Evolutionary conservation across 1,140 invertebrate species (phyloP), one percentile per base, ranked within the genome.

Genomic region (Doryteuthis pealeii): DNA sequence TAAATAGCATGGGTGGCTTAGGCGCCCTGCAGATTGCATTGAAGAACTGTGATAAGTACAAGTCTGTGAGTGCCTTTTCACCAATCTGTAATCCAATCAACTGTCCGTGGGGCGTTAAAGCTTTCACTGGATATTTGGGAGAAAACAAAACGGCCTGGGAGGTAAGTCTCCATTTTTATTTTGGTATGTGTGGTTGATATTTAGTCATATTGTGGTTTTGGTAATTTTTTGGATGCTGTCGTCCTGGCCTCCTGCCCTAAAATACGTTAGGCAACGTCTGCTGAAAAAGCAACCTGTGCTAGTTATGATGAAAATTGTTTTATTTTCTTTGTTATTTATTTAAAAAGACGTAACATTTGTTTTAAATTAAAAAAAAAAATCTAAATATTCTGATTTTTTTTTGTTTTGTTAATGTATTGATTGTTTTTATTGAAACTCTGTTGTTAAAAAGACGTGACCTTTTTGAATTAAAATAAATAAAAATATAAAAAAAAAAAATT

Each of bases 61-160:
- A 92, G 79, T 93, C 94, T 54, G 96, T 98, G 0, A 97, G 96
- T 75, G 95, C 95, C n/a, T 99, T 99, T 91, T 92, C 98, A 30
- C 96, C 98, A 0, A 99, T 99, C 83, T 92, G 92, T 70, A 97
- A 99, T 89, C 96, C 97, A 0, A 91, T 89, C 18, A 88, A 92
- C 58, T 93, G 93, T 82, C 90, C 91, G 4, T 99, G 96, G 96
- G 97, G 97, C 1, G 88, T 92, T 62, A 89, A 90, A 43, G 95
- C 94, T 14, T 95, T 99, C 76, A 88, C 87, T 74, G 94, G 93
- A 8, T 99, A 99, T 85, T 89, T 99, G 28, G 96, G 96, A 68
- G 87, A 77, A 18, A 83, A 92, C 81, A 82, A 90, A 76, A 86
- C 88, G 8, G 86, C 89, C 26, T 98, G 96, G 96, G 90, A 90